phyloP scores from a whole-genome alignment of 2,888 invertebrate genomes.

The Hyposoter dolosus region DNA sequence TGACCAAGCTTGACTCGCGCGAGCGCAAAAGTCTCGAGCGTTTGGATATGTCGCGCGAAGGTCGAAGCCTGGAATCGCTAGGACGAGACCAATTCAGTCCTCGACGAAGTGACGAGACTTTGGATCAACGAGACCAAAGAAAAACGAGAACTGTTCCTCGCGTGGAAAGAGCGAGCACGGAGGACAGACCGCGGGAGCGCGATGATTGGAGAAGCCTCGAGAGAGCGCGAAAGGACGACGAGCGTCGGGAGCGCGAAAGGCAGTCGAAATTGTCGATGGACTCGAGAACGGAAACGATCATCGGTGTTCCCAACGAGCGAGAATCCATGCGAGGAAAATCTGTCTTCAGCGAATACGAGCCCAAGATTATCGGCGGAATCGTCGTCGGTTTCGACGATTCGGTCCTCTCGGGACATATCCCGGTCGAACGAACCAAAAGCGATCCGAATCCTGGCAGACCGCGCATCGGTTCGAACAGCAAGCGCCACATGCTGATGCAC shows the following conservation, averaged over 20 bases:
- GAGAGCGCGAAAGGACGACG: conserved; percentile 80
- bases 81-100: conserved; percentile 73
- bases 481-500: conserved; percentile 93
- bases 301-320: conserved; percentile 75
- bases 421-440: conserved; percentile 94
- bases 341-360: conserved; percentile 88
- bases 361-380: conserved; percentile 86
- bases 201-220: conserved; percentile 83
- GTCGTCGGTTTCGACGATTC: conserved; percentile 82
- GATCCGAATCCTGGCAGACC: conserved; percentile 93
- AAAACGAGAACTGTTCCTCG: conserved; percentile 51
- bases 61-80: conserved; percentile 76
- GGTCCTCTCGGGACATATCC: conserved; percentile 85
- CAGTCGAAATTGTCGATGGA: conserved; percentile 77
- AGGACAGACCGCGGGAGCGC: conserved; percentile 80
- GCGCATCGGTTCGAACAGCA: conserved; percentile 89
- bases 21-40: conserved; percentile 76
- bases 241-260: conserved; percentile 79
- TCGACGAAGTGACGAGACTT: conserved; percentile 71
- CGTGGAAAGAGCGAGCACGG: conserved; percentile 71
- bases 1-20: conserved; percentile 74
- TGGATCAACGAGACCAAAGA: conserved; percentile 74
- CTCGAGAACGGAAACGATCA: conserved; percentile 77
- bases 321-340: conserved; percentile 83
- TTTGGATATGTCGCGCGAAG: conserved; percentile 71